These are phyloP conservation scores for Augochlora pura DNA, from an alignment of 1,140 invertebrate species.

Conservation along the genomic window DNA sequence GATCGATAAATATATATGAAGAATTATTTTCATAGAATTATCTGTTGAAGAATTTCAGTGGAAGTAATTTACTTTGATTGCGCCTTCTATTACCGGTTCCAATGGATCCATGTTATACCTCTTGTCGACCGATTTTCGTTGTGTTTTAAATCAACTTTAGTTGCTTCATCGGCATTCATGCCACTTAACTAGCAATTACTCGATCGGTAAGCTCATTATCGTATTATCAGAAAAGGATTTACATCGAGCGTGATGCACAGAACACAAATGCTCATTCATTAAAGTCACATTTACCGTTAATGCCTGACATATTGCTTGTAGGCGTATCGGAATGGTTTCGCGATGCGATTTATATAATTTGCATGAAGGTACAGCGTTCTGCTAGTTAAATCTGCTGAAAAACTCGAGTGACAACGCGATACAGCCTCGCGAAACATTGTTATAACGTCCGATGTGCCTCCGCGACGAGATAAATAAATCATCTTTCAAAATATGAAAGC, in stretches of 20 bases:
- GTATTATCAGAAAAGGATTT: slow-evolving; percentile 12
- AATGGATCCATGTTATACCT: background rate
- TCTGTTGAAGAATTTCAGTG: no score
- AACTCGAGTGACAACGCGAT: background rate
- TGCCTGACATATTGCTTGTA: background rate
- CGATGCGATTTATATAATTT: background rate
- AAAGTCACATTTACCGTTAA: background rate
- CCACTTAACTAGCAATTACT: background rate
- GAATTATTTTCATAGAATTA: no score
- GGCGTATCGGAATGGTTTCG: background rate
- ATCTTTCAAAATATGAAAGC: background rate
- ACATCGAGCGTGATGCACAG: background rate
- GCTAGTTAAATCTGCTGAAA: background rate
- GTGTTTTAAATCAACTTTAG: background rate
- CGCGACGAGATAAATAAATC: background rate
- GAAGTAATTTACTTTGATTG: no score
- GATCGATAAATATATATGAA: no score
- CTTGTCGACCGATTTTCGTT: background rate
- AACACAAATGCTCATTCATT: background rate
- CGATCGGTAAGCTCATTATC: slow-evolving; percentile 29
- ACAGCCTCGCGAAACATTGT: background rate
- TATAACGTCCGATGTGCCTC: background rate
- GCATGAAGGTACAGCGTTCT: no score
- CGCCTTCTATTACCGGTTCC: no score
- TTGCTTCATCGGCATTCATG: background rate